phyloP scores from a whole-genome alignment of 2,888 invertebrate species.

The Ennomos quercinarius region DNA sequence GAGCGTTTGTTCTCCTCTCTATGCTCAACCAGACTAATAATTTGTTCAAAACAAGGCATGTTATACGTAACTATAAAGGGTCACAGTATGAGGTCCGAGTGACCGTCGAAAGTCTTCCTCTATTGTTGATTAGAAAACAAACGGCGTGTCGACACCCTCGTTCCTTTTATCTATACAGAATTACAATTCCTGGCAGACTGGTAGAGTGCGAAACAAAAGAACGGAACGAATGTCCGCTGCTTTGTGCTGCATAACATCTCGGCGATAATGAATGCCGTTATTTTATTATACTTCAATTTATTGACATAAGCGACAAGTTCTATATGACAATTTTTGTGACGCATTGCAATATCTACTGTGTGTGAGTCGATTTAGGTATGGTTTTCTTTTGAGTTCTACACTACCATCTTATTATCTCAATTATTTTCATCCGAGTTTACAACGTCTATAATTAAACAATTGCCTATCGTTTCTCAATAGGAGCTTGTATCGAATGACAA shows the following conservation, averaged over 20 bases:
- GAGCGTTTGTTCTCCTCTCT: constrained; percentile 73
- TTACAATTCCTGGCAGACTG: constrained; percentile 68
- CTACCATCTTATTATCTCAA: too few relatives aligned
- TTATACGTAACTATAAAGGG: constrained; percentile 66
- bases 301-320: constrained; percentile 34
- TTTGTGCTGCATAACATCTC: constrained; percentile 58
- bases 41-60: constrained; percentile 79
- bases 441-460: constrained; percentile 26
- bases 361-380: too few relatives aligned
- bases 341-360: too few relatives aligned
- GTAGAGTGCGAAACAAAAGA: constrained; percentile 70
- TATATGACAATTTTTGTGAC: not conserved
- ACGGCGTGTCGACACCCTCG: constrained; percentile 82
- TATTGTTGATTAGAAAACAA: constrained; percentile 80
- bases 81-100: constrained; percentile 76
- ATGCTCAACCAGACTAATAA: constrained; percentile 84
- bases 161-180: constrained; percentile 71
- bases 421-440: not conserved
- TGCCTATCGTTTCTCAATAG: constrained; percentile 31
- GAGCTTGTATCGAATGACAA: constrained; percentile 56
- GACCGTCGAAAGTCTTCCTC: constrained; percentile 59
- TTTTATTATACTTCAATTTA: constrained; percentile 58
- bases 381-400: too few relatives aligned
- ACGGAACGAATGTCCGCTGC: constrained; percentile 68
- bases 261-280: constrained; percentile 75